Conservation (phyloP, 2,113 vertebrate genomes). For the cat (Felis catus) region DNA sequence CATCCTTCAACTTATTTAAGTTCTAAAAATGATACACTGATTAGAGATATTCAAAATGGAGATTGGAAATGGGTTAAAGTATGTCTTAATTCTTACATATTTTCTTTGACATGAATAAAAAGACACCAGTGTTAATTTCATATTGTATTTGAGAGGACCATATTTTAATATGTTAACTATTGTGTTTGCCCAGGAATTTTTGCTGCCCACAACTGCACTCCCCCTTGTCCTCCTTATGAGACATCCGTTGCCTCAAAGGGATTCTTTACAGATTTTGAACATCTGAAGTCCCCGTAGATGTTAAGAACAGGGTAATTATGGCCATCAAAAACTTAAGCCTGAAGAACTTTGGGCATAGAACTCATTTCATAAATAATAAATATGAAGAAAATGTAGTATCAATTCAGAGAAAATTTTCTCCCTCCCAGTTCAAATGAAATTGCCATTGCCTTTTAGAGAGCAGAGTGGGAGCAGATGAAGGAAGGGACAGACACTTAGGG, state of each 20-base stretch:
- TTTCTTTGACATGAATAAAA: slow-evolving; percentile 20
- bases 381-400: not conserved
- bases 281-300: not conserved
- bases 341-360: not conserved
- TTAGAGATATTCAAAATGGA: not conserved
- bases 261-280: not conserved
- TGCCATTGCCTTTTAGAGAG: not conserved
- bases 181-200: not conserved
- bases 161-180: slow-evolving; percentile 23
- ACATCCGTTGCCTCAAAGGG: not conserved
- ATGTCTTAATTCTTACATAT: not conserved
- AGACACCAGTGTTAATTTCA: not conserved
- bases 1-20: not conserved
- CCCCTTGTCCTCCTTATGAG: not conserved
- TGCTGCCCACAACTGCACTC: not conserved
- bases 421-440: not conserved
- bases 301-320: not conserved
- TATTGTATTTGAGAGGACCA: not conserved
- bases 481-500: not conserved
- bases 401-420: not conserved
- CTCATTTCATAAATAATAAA: not conserved
- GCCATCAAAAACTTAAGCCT: not conserved
- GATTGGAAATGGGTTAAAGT: not conserved
- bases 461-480: not conserved
- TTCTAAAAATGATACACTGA: slow-evolving; percentile 18